These are phyloP conservation scores for Rhizoglyphus robini DNA, from an alignment of 1,140 invertebrate genomes.

Conservation along the genomic window DNA sequence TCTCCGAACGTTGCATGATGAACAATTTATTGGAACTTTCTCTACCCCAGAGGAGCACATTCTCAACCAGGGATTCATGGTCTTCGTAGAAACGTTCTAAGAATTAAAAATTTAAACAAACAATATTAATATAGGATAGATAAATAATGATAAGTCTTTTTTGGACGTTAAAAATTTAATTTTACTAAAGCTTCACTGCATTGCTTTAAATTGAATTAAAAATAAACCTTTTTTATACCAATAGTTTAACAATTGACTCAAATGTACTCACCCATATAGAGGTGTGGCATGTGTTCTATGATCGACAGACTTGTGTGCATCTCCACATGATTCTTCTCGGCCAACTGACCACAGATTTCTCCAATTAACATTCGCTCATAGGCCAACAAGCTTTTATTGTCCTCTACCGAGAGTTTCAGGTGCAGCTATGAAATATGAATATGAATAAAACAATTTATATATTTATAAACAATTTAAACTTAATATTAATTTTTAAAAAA, in stretches of 20 bases:
- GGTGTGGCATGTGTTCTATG: conserved; percentile 84
- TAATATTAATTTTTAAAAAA: background rate
- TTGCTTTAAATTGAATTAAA: no score
- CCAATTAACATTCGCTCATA: conserved; percentile 94
- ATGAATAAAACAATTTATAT: conserved; percentile 12
- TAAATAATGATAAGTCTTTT: no score
- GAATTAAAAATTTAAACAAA: no score
- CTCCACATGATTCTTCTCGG: conserved; percentile 90
- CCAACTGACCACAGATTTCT: conserved; percentile 73
- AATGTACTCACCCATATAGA: conserved; percentile 78
- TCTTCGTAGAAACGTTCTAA: conserved; percentile 88
- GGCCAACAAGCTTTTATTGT: conserved; percentile 85
- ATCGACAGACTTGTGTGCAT: conserved; percentile 88
- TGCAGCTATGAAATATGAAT: conserved; percentile 48
- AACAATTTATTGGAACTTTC: conserved; percentile 91
- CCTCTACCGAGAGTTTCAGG: conserved; percentile 81
- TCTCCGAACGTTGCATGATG: conserved; percentile 79
- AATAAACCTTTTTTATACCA: no score
- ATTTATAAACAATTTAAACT: conserved; percentile 15
- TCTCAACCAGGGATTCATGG: conserved; percentile 87
- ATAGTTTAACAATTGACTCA: background rate
- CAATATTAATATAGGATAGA: no score
- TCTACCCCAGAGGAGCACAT: conserved; percentile 84
- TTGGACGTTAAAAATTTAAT: no score
- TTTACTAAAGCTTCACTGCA: no score